Percentiles rank a stretch among this genome's conserved stretches.
These are phyloP conservation scores for Coturnix japonica DNA, from an alignment of 2,113 vertebrate species.

Conservation along the genomic window DNA sequence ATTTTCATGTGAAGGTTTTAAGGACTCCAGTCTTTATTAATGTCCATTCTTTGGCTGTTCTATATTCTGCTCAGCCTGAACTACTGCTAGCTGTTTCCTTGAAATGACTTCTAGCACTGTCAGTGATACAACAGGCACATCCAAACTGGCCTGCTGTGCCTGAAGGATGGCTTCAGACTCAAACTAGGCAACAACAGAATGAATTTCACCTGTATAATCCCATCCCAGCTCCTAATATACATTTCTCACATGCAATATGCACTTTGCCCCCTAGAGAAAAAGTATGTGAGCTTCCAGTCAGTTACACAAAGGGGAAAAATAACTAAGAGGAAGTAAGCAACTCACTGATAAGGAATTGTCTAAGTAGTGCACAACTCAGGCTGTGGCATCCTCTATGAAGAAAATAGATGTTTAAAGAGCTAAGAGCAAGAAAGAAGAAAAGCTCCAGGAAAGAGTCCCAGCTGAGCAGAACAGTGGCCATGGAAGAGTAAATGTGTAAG, in stretches of 20 bases:
- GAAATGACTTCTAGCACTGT: background rate
- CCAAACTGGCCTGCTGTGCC: background rate
- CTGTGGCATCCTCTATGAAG: background rate
- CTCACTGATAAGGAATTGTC: background rate
- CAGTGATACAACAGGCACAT: background rate
- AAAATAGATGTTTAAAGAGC: background rate
- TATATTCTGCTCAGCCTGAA: background rate
- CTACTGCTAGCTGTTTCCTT: background rate
- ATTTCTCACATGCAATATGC: background rate
- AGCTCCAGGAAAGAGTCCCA: background rate
- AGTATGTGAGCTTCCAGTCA: background rate
- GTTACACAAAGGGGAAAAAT: background rate
- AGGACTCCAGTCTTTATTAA: background rate
- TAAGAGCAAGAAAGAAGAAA: background rate
- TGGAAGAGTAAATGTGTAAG: background rate
- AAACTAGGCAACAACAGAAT: background rate
- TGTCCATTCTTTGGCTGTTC: background rate
- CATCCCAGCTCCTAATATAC: background rate
- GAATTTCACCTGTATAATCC: background rate
- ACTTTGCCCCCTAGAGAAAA: background rate
- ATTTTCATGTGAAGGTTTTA: rapidly evolving
- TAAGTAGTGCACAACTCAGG: background rate
- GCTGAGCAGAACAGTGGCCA: background rate
- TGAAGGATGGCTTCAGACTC: background rate
- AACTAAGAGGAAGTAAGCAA: background rate